These are phyloP conservation scores for Gymnodraco acuticeps DNA, from an alignment of 2,797 vertebrate genomes.

Conservation along the genomic window DNA sequence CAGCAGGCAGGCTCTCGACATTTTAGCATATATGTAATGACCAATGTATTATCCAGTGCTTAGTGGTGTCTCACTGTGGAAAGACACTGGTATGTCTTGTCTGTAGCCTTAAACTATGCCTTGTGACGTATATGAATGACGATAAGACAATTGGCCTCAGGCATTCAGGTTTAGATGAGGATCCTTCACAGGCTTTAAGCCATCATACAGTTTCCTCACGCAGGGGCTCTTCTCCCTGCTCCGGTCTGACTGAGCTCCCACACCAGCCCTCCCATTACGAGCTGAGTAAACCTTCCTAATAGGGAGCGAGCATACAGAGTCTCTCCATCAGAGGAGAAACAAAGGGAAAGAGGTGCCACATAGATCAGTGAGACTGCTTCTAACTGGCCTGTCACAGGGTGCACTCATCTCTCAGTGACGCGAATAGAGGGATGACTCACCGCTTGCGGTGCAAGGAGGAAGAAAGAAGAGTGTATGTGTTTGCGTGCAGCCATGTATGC, in stretches of 20 bases:
- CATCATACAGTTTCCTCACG: slow-evolving; percentile 40
- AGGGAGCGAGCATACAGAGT: slow-evolving; percentile 71
- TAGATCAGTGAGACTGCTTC: slow-evolving; percentile 80
- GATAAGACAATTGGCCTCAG: slow-evolving; percentile 22
- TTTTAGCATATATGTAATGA: slow-evolving; percentile 32
- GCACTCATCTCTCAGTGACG: slow-evolving; percentile 86
- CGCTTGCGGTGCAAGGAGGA: slow-evolving; percentile 72
- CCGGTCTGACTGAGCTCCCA: slow-evolving; percentile 48
- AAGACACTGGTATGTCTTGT: slow-evolving; percentile 20
- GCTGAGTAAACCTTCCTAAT: slow-evolving; percentile 73
- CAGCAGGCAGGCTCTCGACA: neutral
- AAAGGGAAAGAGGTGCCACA: slow-evolving; percentile 78
- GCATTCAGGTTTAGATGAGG: slow-evolving; percentile 41
- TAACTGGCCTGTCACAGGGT: slow-evolving; percentile 85
- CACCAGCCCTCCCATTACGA: slow-evolving; percentile 57
- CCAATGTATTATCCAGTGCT: neutral
- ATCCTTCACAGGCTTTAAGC: slow-evolving; percentile 34
- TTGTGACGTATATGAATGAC: slow-evolving; percentile 17
- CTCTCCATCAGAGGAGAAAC: slow-evolving; percentile 74
- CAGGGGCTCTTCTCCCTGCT: slow-evolving; percentile 41
- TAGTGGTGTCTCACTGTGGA: slow-evolving; percentile 7
- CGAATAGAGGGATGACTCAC: slow-evolving; percentile 88
- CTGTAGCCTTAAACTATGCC: slow-evolving; percentile 7
- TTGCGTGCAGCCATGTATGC: slow-evolving; percentile 33
- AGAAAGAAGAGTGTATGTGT: slow-evolving; percentile 57